Percentiles rank a stretch among this genome's conserved stretches.
Evolutionary conservation across 30 jellyfish, hydroid and myxozoan genomes (phyloP).

Genomic region (Aurelia sp.): DNA sequence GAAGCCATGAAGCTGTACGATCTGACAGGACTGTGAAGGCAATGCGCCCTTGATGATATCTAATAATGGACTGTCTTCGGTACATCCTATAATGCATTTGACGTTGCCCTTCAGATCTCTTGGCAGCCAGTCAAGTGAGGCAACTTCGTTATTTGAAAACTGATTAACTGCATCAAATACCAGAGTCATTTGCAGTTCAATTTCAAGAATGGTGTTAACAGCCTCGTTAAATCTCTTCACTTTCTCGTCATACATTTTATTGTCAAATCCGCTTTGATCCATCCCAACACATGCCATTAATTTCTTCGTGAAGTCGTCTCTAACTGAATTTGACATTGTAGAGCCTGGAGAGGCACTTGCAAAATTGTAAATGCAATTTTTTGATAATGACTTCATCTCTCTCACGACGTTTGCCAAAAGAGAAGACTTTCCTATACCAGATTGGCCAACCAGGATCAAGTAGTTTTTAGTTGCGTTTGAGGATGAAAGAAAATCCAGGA

Average conservation of each 20-base stretch:
- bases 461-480: conserved; percentile 13
- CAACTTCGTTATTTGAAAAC: conserved; percentile 51
- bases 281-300: conserved; percentile 25
- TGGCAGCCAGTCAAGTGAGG: conserved; percentile 76
- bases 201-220: conserved; percentile 1
- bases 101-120: conserved; percentile 38
- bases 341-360: conserved; percentile 90
- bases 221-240: conserved; percentile 21
- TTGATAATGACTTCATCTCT: conserved; percentile 6
- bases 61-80: conserved; percentile 46
- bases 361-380: conserved; percentile 70
- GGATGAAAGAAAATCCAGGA: conserved; percentile 34
- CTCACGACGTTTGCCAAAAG: conserved; percentile 75
- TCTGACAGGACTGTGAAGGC: background rate
- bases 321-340: conserved; percentile 48
- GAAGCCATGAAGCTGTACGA: conserved; percentile 58
- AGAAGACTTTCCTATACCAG: conserved; percentile 95
- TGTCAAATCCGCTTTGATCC: conserved; percentile 18
- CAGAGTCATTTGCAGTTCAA: conserved; percentile 21
- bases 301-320: conserved; percentile 36
- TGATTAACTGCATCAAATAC: conserved; percentile 88
- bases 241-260: background rate
- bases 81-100: conserved; percentile 69
- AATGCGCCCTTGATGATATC: conserved; percentile 1
- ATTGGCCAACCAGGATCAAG: conserved; percentile 68